Evolutionary conservation across 2,888 invertebrate genomes (phyloP), one percentile per base, ranked within the genome.

Genomic region (Thera obeliscata): DNA sequence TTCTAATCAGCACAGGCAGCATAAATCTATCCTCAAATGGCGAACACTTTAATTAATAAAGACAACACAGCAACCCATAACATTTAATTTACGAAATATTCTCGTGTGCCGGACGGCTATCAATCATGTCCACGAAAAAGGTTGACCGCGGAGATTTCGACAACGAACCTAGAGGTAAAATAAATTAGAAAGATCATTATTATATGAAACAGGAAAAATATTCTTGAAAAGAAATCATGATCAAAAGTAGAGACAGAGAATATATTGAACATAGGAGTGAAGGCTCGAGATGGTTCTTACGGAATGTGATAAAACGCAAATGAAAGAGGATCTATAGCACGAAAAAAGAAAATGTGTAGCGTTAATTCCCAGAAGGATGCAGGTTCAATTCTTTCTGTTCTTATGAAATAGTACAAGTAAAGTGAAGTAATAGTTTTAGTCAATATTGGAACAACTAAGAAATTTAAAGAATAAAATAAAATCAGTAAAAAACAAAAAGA

Each of bases 51-150:
- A 71, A 72, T 72, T 69, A 73, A 67, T 70, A 73, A 66, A 69
- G 36, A 67, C 52, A 61, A 67, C 66, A 66, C 59, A 69, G 64
- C 66, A 67, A 68, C 63, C 61, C 69, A 60, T 71, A 67, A 73
- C 69, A 64, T 73, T 73, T 74, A 69, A 72, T 72, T 75, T 71
- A 71, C 73, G 72, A 71, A 70, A 73, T 64, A 66, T 69, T 71
- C 54, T 64, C 66, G 70, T 71, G 69, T 61, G 57, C 43, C 56
- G 56, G 36, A 9, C 54, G 22, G 50, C 50, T 70, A 72, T 75
- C 71, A 72, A 75, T 74, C 70, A 74, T 69, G 63, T 49, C 52
- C 36, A 66, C 72, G 65, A 69, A 71, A 72, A 73, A 71, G 54
- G 75, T 70, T 68, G 66, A 64, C 72, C 73, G 65, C 69, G 69